Base-by-base conservation (phyloP, 1,140 invertebrate genomes). In the Melipona quadrifasciata region DNA sequence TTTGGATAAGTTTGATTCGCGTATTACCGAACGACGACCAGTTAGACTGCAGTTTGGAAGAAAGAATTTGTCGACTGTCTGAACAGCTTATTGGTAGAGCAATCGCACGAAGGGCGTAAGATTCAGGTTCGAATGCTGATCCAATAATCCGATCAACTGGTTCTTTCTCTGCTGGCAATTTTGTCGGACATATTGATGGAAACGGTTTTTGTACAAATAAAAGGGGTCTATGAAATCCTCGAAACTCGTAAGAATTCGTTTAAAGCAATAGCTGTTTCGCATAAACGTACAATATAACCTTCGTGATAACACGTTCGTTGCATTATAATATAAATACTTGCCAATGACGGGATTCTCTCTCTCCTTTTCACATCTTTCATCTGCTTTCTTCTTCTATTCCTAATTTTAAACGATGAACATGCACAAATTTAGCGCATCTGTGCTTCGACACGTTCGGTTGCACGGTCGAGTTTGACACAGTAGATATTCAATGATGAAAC, bases 101-200 rank as follows among this genome's bases (percentile, higher is more conserved):
- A 58, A 57, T 58, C 31, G 16, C 14, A 34, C 24, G 27, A 31
- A 21, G 34, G 39, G 39, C n/a, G 70, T 16, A 61, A 58, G 74
- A 39, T 61, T 39, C 24, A 24, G n/a, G 55, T 64, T 76, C 57
- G 57, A 61, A 61, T 76, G 24, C 57, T 47, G 24, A 61, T 58
- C 74, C 74, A 76, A 76, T 76, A 76, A 76, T 76, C 55, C 27
- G 74, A 76, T 76, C 74, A 34, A 47, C 31, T n/a, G 55, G 27
- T 57, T 75, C 73, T 58, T 55, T 64, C 27, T 77, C 34, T 47
- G 27, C 21, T 64, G 27, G 27, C 74, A 21, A 47, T 64, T 77
- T 34, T 64, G 24, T 57, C 34, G 24, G 57, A 61, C 12, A 47
- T 64, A 77, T 47, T 6, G 31, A 76, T 47, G 31, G 11, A 77